Conservation (phyloP, 2,113 vertebrate species). For the Antennarius striatus region DNA sequence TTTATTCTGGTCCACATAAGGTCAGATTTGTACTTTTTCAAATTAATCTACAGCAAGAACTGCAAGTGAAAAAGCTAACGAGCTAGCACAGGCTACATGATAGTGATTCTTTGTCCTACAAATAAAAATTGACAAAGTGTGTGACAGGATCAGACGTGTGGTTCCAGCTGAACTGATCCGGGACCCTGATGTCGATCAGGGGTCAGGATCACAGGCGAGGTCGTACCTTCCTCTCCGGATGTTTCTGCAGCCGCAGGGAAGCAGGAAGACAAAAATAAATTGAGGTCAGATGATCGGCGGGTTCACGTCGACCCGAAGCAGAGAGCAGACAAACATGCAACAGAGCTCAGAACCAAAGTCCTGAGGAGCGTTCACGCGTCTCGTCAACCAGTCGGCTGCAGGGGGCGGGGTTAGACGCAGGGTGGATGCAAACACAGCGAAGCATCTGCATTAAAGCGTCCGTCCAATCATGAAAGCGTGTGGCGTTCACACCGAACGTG, state of each 20-base stretch:
- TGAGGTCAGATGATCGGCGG: not conserved
- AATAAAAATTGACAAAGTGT: not conserved
- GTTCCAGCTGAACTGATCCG: too few species aligned
- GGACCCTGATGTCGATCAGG: too few species aligned
- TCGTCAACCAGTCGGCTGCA: too few species aligned
- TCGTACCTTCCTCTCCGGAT: conserved; percentile 97
- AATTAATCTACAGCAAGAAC: not conserved
- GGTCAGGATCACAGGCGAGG: conserved; percentile 81
- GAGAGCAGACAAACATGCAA: conserved; percentile 21
- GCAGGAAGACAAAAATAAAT: conserved; percentile 23
- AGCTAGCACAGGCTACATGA: conserved; percentile 6
- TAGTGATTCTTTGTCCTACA: not conserved
- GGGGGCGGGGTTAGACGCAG: too few species aligned
- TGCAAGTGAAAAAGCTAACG: too few species aligned
- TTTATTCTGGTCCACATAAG: too few species aligned
- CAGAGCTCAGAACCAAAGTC: not conserved
- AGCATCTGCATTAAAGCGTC: too few species aligned
- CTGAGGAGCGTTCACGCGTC: too few species aligned
- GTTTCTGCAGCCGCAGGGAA: conserved; percentile 82
- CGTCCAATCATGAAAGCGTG: too few species aligned
- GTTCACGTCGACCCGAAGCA: not conserved
- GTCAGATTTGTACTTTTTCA: too few species aligned
- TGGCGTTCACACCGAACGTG: too few species aligned
- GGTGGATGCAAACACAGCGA: too few species aligned
- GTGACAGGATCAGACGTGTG: not conserved